These are phyloP conservation scores for Botia kubotai DNA, from an alignment of 2,797 vertebrate genomes.

Conservation along the genomic window DNA sequence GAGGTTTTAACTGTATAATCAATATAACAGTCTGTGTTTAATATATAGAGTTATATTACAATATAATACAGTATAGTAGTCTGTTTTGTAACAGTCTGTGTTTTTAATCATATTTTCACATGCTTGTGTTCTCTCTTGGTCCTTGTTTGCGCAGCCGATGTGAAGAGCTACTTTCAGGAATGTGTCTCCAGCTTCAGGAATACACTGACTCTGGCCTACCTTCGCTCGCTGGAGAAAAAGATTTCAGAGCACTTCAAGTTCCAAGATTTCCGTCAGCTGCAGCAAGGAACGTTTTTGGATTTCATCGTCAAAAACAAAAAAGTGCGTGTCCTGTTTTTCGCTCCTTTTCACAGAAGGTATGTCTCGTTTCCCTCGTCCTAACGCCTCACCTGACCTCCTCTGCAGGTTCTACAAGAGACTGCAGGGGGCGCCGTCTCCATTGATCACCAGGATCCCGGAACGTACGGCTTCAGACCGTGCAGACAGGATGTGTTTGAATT, in stretches of 20 bases:
- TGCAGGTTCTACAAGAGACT: constrained; percentile 77
- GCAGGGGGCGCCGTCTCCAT: constrained; percentile 72
- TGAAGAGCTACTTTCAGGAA: constrained; percentile 76
- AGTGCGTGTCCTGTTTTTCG: neutral
- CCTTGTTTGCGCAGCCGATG: constrained; percentile 62
- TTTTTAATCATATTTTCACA: neutral
- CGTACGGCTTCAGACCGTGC: constrained; percentile 73
- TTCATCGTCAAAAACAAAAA: constrained; percentile 76
- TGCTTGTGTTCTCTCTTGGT: constrained; percentile 27
- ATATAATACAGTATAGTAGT: too few relatives aligned
- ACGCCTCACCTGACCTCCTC: neutral
- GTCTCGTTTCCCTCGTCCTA: neutral
- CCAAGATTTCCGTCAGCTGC: constrained; percentile 73
- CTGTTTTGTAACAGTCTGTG: too few relatives aligned
- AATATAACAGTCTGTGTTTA: too few relatives aligned
- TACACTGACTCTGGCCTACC: constrained; percentile 66
- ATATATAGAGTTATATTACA: too few relatives aligned
- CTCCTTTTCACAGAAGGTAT: neutral
- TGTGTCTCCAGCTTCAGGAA: constrained; percentile 66
- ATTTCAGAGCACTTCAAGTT: constrained; percentile 47
- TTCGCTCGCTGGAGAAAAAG: constrained; percentile 72
- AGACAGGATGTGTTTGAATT: constrained; percentile 83
- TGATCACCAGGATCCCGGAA: constrained; percentile 49
- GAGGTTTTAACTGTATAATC: too few relatives aligned
- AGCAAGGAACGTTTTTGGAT: constrained; percentile 67